phyloP scores from a whole-genome alignment of 1,140 invertebrate species.

The Campoletis sonorensis region DNA sequence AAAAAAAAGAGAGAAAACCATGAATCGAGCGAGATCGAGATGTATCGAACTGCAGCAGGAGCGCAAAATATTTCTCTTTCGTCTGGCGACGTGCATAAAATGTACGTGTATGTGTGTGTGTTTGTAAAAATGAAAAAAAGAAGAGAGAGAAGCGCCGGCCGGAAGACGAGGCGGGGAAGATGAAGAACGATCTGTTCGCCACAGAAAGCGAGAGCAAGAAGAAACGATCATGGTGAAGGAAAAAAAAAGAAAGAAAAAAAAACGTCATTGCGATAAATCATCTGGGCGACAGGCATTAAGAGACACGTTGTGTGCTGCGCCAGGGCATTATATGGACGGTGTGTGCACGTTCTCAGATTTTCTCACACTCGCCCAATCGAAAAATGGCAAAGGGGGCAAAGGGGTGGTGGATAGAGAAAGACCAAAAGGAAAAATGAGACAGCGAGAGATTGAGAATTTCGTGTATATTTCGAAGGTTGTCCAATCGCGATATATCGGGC shows the following conservation, averaged over 20 bases:
- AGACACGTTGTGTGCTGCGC: slow-evolving; percentile 36
- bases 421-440: background rate
- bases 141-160: slow-evolving; percentile 29
- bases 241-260: slow-evolving; percentile 55
- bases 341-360: slow-evolving; percentile 58
- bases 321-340: slow-evolving; percentile 38
- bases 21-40: slow-evolving; percentile 35
- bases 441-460: background rate
- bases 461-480: slow-evolving; percentile 49
- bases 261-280: slow-evolving; percentile 69
- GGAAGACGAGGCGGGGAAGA: slow-evolving; percentile 38
- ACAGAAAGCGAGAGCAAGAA: slow-evolving; percentile 42
- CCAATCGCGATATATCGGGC: slow-evolving; percentile 40
- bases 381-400: slow-evolving; percentile 20
- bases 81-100: slow-evolving; percentile 1
- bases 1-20: slow-evolving; percentile 31
- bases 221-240: slow-evolving; percentile 37
- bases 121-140: background rate
- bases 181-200: slow-evolving; percentile 37
- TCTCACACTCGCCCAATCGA: slow-evolving; percentile 62
- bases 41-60: background rate
- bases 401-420: background rate
- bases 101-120: background rate
- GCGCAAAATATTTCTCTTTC: slow-evolving; percentile 21
- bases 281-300: slow-evolving; percentile 66